Percentiles rank a stretch among this genome's conserved stretches.
These are phyloP conservation scores for Anguilla megastoma DNA, from an alignment of 2,797 vertebrate genomes.

Conservation along the genomic window DNA sequence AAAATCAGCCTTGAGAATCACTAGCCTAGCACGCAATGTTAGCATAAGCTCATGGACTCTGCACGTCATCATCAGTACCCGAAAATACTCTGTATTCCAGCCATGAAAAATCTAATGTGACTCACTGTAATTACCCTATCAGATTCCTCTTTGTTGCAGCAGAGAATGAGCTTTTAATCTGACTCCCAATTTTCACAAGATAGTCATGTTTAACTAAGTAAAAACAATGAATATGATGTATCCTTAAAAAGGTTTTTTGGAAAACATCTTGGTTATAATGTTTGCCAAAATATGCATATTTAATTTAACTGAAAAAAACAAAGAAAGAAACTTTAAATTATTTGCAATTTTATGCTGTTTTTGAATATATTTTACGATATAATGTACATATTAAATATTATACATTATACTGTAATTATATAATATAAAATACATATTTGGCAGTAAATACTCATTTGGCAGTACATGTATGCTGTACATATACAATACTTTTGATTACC, in stretches of 20 bases:
- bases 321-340: too few species aligned
- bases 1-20: neutral
- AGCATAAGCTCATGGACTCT: neutral
- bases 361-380: too few species aligned
- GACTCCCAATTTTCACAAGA: neutral
- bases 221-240: neutral
- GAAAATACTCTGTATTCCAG: neutral
- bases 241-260: neutral
- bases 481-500: too few species aligned
- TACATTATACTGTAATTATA: too few species aligned
- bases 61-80: neutral
- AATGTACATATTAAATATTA: too few species aligned
- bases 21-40: neutral
- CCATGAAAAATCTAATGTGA: neutral
- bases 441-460: too few species aligned
- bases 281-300: neutral
- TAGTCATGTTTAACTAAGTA: neutral
- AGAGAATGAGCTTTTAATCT: neutral
- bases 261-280: neutral
- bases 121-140: conserved; percentile 1
- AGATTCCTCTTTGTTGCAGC: neutral
- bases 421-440: too few species aligned
- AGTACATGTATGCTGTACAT: too few species aligned
- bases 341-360: too few species aligned
- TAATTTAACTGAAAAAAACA: neutral